These are phyloP conservation scores for Lathronympha strigana DNA, from an alignment of 2,888 invertebrate genomes.

Conservation along the genomic window DNA sequence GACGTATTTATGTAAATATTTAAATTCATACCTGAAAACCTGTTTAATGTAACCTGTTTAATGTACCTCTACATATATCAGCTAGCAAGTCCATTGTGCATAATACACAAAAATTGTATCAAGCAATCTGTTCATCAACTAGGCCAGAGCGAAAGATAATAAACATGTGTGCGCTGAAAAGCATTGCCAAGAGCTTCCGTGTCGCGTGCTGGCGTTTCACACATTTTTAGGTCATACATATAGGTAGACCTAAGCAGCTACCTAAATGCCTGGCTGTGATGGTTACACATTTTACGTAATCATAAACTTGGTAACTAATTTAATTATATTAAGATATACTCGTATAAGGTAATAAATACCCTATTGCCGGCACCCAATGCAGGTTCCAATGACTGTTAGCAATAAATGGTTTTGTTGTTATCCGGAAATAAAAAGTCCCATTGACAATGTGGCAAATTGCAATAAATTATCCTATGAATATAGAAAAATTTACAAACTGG, in stretches of 20 bases:
- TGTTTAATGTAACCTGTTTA: not conserved
- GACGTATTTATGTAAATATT: too few relatives aligned
- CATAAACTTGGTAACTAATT: not conserved
- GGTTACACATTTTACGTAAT: not conserved
- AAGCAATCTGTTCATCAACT: conserved; percentile 30
- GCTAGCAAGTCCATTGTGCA: not conserved
- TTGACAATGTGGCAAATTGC: too few relatives aligned
- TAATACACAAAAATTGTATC: conserved; percentile 12
- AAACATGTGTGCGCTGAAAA: conserved; percentile 38
- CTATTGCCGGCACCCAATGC: too few relatives aligned
- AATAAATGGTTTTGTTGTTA: too few relatives aligned
- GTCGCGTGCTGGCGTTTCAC: conserved; percentile 19
- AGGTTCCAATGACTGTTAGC: too few relatives aligned
- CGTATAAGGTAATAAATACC: too few relatives aligned
- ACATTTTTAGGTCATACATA: conserved; percentile 33
- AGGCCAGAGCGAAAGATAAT: conserved; percentile 29
- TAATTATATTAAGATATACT: too few relatives aligned
- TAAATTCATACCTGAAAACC: too few relatives aligned
- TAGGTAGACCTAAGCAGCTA: conserved; percentile 9
- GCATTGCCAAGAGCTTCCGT: conserved; percentile 39
- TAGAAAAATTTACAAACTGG: too few relatives aligned
- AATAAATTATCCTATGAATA: too few relatives aligned
- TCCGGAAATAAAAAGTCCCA: too few relatives aligned
- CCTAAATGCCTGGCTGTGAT: not conserved
- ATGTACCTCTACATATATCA: not conserved